Conservation (phyloP, 2,888 invertebrate species). For the Drosophila imparisetae region DNA sequence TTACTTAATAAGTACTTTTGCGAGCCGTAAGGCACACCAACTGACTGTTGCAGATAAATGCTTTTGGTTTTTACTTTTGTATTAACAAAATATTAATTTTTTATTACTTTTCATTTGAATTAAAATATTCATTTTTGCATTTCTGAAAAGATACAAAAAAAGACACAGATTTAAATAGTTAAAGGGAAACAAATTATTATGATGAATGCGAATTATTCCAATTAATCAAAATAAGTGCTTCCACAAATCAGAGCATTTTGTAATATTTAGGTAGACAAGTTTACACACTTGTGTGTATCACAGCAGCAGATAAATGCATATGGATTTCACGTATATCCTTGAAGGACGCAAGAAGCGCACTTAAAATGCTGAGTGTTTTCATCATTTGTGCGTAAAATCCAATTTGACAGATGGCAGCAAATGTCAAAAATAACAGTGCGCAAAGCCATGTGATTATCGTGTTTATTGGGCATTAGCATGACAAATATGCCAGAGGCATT, state of each 20-base stretch:
- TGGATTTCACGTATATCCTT: not conserved
- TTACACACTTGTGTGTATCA: not conserved
- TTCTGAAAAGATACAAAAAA: not conserved
- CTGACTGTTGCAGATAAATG: not conserved
- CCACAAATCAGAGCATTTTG: not conserved
- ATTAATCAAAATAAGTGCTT: not conserved
- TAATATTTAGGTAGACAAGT: not conserved
- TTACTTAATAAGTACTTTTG: not conserved
- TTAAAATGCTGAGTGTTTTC: conserved; percentile 34
- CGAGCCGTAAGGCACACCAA: not conserved
- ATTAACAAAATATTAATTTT: not conserved
- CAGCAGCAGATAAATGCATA: not conserved
- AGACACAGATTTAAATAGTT: not conserved
- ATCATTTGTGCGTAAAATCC: conserved; percentile 43
- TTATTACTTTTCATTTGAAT: not conserved
- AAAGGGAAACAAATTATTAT: not conserved
- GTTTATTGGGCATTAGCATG: conserved; percentile 27
- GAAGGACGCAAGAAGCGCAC: conserved; percentile 6
- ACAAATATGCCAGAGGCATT: conserved; percentile 28
- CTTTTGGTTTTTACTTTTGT: not conserved
- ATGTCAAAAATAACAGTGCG: conserved; percentile 4
- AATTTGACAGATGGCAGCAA: conserved; percentile 49
- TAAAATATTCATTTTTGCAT: not conserved
- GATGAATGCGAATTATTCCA: not conserved
- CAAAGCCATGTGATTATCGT: conserved; percentile 3